Evolutionary conservation across 2,797 vertebrate species (phyloP), one percentile per base, ranked within the genome.

Genomic region (Peromyscus nudipes): DNA sequence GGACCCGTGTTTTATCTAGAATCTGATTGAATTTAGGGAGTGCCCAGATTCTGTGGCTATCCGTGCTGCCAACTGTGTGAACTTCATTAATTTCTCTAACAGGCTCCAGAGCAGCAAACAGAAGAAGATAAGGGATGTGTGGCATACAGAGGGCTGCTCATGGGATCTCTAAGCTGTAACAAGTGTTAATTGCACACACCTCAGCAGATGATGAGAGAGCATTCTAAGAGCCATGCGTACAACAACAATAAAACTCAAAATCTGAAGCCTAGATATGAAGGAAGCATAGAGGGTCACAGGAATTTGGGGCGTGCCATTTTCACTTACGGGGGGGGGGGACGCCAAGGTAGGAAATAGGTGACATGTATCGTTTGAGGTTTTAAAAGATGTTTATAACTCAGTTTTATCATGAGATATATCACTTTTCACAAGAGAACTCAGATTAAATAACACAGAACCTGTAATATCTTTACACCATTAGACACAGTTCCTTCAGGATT

Each of bases 1-100:
- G 8, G 98, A 98, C 97, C 98, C 97, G 84, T 98, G 97, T 98
- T 99, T 98, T 99, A 98, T 98, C 98, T 98, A 98, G 98, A 98
- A 96, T 98, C 97, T 98, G 98, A 98, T 98, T 98, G 98, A 98
- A 99, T 99, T 99, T 98, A 98, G 98, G 98, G 98, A 98, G 95
- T 98, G 91, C 94, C 98, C 97, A 98, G 97, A 98, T 98, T 98
- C 98, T 97, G 96, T 94, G 91, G 94, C 96, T 98, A 52, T 98
- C 97, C 96, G 97, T 98, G 95, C 98, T 98, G 96, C 96, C 98
- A 98, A 97, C 83, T 97, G 27, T 95, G 96, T 93, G 96, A 97
- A 97, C 96, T 98, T 98, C 98, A 98, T 98, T 98, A 98, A 98
- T 98, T 98, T 98, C 73, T 96, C 93, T 97, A 94, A 97, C 98